Evolutionary conservation across 2,888 invertebrate species (phyloP).

Genomic region (Drosophila neotestacea): DNA sequence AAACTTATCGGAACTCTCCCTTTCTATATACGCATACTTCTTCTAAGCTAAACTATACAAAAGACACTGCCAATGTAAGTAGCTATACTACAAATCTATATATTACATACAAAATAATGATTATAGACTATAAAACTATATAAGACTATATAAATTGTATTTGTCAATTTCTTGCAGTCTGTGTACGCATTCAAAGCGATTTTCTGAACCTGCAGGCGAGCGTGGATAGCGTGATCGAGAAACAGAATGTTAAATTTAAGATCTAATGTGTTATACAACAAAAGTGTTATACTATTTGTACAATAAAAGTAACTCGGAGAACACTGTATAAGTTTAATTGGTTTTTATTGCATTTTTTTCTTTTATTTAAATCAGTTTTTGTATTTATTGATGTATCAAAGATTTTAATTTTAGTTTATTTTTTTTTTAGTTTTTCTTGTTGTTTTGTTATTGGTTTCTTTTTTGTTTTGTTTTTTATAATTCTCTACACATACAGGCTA

Average conservation of each 20-base stretch:
- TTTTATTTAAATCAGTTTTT: conserved; percentile 40
- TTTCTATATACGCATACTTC: conserved; percentile 19
- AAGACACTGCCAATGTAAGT: conserved; percentile 66
- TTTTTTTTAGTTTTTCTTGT: conserved; percentile 25
- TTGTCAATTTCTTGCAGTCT: conserved; percentile 71
- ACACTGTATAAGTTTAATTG: conserved; percentile 34
- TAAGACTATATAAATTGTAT: conserved; percentile 3
- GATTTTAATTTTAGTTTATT: conserved; percentile 39
- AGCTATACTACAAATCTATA: conserved; percentile 29
- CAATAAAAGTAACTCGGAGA: conserved; percentile 25
- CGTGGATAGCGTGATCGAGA: conserved; percentile 80
- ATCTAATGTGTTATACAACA: conserved; percentile 48
- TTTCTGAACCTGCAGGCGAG: conserved; percentile 79
- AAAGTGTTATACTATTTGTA: conserved; percentile 31
- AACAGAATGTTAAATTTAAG: conserved; percentile 78
- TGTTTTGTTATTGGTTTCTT: conserved; percentile 24
- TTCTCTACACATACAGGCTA: conserved; percentile 73
- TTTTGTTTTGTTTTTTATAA: conserved; percentile 34
- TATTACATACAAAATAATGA: background rate
- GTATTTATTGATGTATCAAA: conserved; percentile 66
- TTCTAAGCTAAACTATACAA: conserved; percentile 17
- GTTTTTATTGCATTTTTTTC: conserved; percentile 61
- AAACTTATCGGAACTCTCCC: conserved; percentile 49
- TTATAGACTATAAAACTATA: background rate
- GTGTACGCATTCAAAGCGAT: conserved; percentile 82